Conservation (phyloP, 2,888 invertebrate species). For the Acrobasis suavella region DNA sequence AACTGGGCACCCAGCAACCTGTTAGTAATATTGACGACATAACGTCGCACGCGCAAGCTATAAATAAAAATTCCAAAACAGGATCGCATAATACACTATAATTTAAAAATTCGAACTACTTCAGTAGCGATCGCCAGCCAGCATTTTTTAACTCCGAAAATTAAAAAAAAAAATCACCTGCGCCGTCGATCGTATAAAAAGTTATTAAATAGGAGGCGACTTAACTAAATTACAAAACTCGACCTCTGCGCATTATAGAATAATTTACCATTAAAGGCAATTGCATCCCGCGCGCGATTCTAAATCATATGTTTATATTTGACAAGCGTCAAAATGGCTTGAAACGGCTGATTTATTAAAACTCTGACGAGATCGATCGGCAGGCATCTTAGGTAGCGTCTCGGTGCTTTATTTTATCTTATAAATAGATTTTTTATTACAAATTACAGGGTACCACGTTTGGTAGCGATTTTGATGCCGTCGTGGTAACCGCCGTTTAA, state of each 20-base stretch:
- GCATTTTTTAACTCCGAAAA: slow-evolving; percentile 54
- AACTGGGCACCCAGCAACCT: background rate
- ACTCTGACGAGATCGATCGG: slow-evolving; percentile 71
- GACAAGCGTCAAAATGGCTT: slow-evolving; percentile 77
- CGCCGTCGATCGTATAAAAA: slow-evolving; percentile 63
- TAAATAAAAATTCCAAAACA: slow-evolving; percentile 69
- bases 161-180: slow-evolving; percentile 72
- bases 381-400: slow-evolving; percentile 78
- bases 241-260: slow-evolving; percentile 77
- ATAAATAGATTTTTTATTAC: slow-evolving; percentile 82
- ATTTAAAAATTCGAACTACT: slow-evolving; percentile 77
- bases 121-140: slow-evolving; percentile 70
- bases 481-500: slow-evolving; percentile 54
- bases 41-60: slow-evolving; percentile 60
- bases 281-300: slow-evolving; percentile 51
- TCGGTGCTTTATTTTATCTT: slow-evolving; percentile 78
- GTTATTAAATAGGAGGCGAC: slow-evolving; percentile 81
- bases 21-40: slow-evolving; percentile 15
- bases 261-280: slow-evolving; percentile 67
- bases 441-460: slow-evolving; percentile 81
- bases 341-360: slow-evolving; percentile 70
- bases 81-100: slow-evolving; percentile 75
- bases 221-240: slow-evolving; percentile 80
- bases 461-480: slow-evolving; percentile 78
- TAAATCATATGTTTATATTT: slow-evolving; percentile 62